phyloP scores from a whole-genome alignment of 2,113 vertebrate genomes.

The Corythaixoides concolor region DNA sequence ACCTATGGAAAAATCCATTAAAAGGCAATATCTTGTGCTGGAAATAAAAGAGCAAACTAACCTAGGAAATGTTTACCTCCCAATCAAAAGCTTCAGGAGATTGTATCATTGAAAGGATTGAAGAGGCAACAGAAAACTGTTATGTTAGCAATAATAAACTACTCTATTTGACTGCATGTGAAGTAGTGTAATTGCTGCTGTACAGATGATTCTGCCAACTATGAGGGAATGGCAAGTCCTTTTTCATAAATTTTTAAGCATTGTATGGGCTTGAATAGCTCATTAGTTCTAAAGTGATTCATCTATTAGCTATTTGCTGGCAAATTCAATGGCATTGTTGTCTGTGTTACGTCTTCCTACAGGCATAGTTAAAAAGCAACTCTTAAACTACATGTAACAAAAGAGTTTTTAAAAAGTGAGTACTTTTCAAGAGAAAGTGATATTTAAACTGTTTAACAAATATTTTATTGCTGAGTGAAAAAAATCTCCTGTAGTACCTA shows the following conservation, averaged over 20 bases:
- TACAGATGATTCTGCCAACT: not conserved
- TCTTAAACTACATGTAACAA: not conserved
- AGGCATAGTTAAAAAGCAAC: not conserved
- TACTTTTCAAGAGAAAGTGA: not conserved
- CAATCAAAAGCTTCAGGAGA: not conserved
- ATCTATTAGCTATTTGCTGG: slow-evolving; percentile 35
- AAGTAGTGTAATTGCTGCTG: not conserved
- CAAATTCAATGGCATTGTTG: slow-evolving; percentile 1
- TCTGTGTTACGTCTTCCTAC: not conserved
- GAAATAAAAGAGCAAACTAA: not conserved
- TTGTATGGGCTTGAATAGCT: slow-evolving; percentile 19
- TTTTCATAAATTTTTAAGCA: slow-evolving; percentile 24
- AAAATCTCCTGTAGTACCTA: not conserved
- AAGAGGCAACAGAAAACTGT: not conserved
- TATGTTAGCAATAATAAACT: not conserved
- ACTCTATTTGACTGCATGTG: not conserved
- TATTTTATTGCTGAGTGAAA: not conserved
- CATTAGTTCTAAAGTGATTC: slow-evolving; percentile 44
- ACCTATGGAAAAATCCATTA: not conserved
- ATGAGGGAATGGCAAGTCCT: not conserved
- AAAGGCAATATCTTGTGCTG: not conserved
- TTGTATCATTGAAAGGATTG: not conserved
- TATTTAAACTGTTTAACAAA: not conserved
- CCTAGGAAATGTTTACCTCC: not conserved
- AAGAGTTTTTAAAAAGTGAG: not conserved